Evolutionary conservation across 2,113 vertebrate genomes (phyloP).

Genomic region (Crotophaga sulcirostris): DNA sequence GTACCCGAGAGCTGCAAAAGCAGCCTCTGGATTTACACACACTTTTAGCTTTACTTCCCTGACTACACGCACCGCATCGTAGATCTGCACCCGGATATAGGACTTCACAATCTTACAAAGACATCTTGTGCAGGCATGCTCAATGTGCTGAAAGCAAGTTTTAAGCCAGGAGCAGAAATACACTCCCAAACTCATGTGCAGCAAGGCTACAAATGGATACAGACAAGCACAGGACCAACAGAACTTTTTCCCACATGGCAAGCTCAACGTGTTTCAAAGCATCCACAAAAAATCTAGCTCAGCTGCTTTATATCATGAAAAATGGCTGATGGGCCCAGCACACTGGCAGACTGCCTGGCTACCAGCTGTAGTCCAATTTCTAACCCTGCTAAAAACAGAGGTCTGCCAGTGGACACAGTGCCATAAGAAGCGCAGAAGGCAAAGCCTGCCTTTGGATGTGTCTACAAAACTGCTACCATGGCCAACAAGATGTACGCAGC

Average conservation of each 20-base stretch:
- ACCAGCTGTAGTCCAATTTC: constrained; percentile 60
- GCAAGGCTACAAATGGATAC: not conserved
- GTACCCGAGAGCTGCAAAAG: not conserved
- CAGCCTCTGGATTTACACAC: not conserved
- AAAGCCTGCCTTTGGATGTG: not conserved
- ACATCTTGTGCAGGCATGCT: not conserved
- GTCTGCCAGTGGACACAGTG: constrained; percentile 31
- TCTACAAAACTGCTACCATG: not conserved
- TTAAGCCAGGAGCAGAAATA: constrained; percentile 4
- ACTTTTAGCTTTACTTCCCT: not conserved
- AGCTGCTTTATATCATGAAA: constrained; percentile 45
- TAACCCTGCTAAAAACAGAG: constrained; percentile 54
- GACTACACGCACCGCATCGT: not conserved
- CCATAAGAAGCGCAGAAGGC: not conserved
- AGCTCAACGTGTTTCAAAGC: not conserved
- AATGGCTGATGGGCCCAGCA: not conserved
- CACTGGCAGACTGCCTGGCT: constrained; percentile 62
- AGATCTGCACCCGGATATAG: not conserved
- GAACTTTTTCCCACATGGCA: not conserved
- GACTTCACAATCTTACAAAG: not conserved
- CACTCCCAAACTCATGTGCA: not conserved
- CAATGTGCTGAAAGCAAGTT: not conserved
- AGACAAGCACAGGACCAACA: not conserved
- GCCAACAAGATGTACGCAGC: accelerated
- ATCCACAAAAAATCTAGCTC: not conserved